Conservation (phyloP, 2,888 invertebrate genomes). For the Mystacides longicornis region DNA sequence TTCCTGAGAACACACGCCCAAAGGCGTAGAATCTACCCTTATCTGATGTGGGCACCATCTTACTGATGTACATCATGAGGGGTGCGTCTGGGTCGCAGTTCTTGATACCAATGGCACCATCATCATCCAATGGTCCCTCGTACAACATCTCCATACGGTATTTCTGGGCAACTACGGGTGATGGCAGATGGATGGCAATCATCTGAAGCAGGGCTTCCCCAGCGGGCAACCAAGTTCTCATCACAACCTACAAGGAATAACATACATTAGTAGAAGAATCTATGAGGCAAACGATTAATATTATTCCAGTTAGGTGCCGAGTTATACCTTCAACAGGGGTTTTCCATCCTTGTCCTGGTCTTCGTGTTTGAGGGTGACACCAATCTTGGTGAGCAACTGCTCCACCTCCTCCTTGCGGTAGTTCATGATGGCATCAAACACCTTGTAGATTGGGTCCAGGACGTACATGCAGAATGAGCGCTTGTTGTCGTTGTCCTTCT, state of each 20-base stretch:
- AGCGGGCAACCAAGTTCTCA: constrained; percentile 99
- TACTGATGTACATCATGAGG: constrained; percentile 99
- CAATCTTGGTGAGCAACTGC: constrained; percentile 80
- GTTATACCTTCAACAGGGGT: constrained; percentile 71
- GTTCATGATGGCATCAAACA: constrained; percentile 74
- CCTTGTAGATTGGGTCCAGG: constrained; percentile 97
- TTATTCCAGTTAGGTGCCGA: not conserved
- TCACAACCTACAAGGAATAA: constrained; percentile 61
- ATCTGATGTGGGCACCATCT: constrained; percentile 99
- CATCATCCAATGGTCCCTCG: constrained; percentile 96
- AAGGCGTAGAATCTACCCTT: constrained; percentile 99
- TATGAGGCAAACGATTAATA: not conserved
- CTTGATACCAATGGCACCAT: constrained; percentile 85
- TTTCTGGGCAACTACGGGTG: constrained; percentile 96
- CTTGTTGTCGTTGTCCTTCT: constrained; percentile 84
- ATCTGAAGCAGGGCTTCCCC: constrained; percentile 99
- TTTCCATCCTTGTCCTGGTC: constrained; percentile 97
- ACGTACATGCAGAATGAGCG: constrained; percentile 99
- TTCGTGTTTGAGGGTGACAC: constrained; percentile 86
- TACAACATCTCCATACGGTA: constrained; percentile 99
- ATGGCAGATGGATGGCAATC: constrained; percentile 99
- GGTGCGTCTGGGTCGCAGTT: constrained; percentile 95
- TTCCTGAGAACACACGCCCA: constrained; percentile 98
- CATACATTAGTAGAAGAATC: not conserved
- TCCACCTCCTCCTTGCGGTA: constrained; percentile 93